phyloP scores from a whole-genome alignment of 2,888 invertebrate genomes.

The Drosophila limbata region DNA sequence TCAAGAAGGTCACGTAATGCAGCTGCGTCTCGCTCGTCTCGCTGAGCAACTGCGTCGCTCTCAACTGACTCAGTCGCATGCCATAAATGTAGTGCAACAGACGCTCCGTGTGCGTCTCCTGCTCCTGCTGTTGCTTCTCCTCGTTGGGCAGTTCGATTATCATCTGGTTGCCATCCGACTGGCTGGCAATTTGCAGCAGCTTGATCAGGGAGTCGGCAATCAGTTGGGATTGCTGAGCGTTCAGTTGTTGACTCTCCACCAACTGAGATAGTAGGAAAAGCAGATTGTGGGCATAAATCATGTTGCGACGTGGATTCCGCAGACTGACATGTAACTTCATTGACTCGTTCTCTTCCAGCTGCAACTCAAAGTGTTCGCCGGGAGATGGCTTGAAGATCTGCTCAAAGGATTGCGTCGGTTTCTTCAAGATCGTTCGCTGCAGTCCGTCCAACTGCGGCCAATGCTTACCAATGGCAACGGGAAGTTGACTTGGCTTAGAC shows the following conservation, averaged over 20 bases:
- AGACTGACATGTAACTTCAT: conserved; percentile 60
- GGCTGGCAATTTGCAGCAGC: conserved; percentile 60
- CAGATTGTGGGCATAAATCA: conserved; percentile 81
- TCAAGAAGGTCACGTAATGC: conserved; percentile 77
- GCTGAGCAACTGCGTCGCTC: conserved; percentile 71
- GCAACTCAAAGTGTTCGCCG: conserved; percentile 50
- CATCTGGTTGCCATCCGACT: conserved; percentile 41
- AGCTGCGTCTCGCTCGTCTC: conserved; percentile 60
- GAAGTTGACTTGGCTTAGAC: conserved; percentile 15
- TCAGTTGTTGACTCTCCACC: conserved; percentile 58
- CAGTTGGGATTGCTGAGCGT: conserved; percentile 61
- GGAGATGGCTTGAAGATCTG: conserved; percentile 22
- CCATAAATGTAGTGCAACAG: conserved; percentile 83
- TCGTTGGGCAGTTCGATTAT: conserved; percentile 13
- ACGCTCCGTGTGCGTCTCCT: conserved; percentile 61
- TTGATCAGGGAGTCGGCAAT: conserved; percentile 74
- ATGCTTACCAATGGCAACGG: conserved; percentile 21
- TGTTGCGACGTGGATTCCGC: conserved; percentile 74
- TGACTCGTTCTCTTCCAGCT: conserved; percentile 69
- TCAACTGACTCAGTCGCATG: conserved; percentile 74
- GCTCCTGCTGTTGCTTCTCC: conserved; percentile 26
- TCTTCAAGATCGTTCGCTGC: conserved; percentile 59
- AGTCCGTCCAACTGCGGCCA: conserved; percentile 70
- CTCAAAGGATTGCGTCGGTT: conserved; percentile 65
- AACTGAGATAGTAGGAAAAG: conserved; percentile 76